phyloP scores from a whole-genome alignment of 2,113 vertebrate species.

The Glareola pratincola region DNA sequence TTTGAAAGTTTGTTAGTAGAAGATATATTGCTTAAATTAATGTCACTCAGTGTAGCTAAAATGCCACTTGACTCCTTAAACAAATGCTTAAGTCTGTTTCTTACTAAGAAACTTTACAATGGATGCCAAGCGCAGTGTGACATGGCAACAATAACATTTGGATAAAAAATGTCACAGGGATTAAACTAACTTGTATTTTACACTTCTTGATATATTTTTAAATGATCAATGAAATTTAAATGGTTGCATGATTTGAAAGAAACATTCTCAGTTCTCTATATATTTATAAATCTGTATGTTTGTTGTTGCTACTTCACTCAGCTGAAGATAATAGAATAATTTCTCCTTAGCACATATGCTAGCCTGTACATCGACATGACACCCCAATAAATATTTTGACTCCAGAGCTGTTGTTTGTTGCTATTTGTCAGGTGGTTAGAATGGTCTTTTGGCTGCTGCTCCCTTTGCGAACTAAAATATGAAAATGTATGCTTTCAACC shows the following conservation, averaged over 20 bases:
- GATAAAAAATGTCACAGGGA: background rate
- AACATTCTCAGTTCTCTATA: background rate
- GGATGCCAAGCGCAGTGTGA: background rate
- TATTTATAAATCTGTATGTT: slow-evolving; percentile 3
- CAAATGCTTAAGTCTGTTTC: background rate
- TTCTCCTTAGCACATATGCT: slow-evolving; percentile 48
- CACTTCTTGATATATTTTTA: background rate
- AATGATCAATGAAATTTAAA: background rate
- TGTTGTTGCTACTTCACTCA: background rate
- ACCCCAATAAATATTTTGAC: slow-evolving; percentile 65
- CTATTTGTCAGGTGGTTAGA: slow-evolving; percentile 56
- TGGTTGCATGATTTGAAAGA: background rate
- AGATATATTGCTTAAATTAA: background rate
- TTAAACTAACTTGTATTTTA: background rate
- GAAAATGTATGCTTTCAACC: slow-evolving; percentile 44
- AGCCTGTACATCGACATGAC: slow-evolving; percentile 48
- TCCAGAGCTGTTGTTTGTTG: slow-evolving; percentile 44
- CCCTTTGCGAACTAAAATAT: background rate
- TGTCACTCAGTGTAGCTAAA: background rate
- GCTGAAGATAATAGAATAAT: slow-evolving; percentile 36
- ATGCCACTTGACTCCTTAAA: background rate
- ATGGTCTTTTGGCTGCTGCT: slow-evolving; percentile 49
- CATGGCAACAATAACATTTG: background rate
- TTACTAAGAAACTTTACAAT: background rate
- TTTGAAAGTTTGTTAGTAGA: background rate